Evolutionary conservation across 2,113 vertebrate genomes (phyloP).

Genomic region (Sylvietta virens): DNA sequence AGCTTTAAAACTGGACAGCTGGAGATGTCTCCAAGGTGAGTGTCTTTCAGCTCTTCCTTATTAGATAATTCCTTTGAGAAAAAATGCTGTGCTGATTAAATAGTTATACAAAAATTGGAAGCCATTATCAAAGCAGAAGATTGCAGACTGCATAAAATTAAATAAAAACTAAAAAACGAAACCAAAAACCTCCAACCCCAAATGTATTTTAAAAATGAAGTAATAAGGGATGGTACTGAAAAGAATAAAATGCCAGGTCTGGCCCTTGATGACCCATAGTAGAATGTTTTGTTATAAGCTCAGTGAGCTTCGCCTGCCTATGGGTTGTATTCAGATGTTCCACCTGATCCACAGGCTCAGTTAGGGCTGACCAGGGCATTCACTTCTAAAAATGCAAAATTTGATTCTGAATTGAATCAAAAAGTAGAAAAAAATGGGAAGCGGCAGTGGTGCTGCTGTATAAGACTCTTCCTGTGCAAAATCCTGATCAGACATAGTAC

Average conservation of each 20-base stretch:
- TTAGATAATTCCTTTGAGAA: background rate
- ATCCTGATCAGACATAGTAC: background rate
- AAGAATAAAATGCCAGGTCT: background rate
- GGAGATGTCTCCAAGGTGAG: background rate
- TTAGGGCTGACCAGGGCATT: background rate
- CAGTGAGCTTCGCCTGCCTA: background rate
- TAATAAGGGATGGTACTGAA: background rate
- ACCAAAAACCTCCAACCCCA: background rate
- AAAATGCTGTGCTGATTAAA: background rate
- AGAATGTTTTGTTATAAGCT: background rate
- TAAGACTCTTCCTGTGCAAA: background rate
- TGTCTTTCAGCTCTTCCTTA: background rate
- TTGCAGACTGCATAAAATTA: background rate
- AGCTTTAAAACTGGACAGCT: background rate
- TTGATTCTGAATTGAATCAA: background rate
- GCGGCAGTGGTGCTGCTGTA: background rate
- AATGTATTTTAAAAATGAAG: background rate
- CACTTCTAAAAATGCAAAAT: background rate
- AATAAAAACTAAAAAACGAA: background rate
- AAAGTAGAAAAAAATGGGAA: background rate
- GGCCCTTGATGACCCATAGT: background rate
- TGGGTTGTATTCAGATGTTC: background rate
- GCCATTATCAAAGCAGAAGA: background rate
- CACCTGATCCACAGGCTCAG: background rate
- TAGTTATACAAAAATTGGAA: background rate